Evolutionary conservation across 2,797 vertebrate species (phyloP).

Genomic region (Anas bahamensis): DNA sequence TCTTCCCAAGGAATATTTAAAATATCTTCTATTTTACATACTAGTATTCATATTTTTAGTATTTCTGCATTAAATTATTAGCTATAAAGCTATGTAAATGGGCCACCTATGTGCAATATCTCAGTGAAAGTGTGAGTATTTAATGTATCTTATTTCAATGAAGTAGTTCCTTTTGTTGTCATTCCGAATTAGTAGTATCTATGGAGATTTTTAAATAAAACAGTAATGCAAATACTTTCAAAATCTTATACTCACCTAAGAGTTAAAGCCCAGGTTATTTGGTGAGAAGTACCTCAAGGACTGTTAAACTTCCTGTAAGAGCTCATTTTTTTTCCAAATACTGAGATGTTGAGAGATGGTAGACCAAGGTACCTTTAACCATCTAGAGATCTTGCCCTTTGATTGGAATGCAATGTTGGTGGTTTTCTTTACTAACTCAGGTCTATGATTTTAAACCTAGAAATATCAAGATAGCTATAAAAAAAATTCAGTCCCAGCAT

Average conservation of each 20-base stretch:
- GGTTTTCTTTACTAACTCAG: constrained; percentile 29
- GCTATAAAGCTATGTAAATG: constrained; percentile 76
- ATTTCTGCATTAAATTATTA: constrained; percentile 77
- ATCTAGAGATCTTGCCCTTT: neutral
- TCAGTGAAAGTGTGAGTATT: constrained; percentile 70
- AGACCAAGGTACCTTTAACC: constrained; percentile 21
- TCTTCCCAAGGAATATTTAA: constrained; percentile 74
- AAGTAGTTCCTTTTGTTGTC: constrained; percentile 64
- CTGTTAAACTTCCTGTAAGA: constrained; percentile 50
- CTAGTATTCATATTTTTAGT: constrained; percentile 71
- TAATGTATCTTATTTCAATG: constrained; percentile 70
- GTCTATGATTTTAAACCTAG: constrained; percentile 8
- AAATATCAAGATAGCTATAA: neutral
- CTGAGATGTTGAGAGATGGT: neutral
- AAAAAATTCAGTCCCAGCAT: neutral
- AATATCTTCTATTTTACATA: constrained; percentile 77
- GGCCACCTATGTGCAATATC: constrained; percentile 82
- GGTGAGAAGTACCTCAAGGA: constrained; percentile 55
- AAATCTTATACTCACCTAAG: constrained; percentile 36
- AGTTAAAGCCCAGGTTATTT: constrained; percentile 40
- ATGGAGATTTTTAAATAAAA: constrained; percentile 57
- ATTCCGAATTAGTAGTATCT: constrained; percentile 60
- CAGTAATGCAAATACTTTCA: constrained; percentile 63
- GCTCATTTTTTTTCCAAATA: constrained; percentile 21
- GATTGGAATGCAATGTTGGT: neutral